Conservation (phyloP, 1,140 invertebrate species). For the Brachionus koreanus region DNA sequence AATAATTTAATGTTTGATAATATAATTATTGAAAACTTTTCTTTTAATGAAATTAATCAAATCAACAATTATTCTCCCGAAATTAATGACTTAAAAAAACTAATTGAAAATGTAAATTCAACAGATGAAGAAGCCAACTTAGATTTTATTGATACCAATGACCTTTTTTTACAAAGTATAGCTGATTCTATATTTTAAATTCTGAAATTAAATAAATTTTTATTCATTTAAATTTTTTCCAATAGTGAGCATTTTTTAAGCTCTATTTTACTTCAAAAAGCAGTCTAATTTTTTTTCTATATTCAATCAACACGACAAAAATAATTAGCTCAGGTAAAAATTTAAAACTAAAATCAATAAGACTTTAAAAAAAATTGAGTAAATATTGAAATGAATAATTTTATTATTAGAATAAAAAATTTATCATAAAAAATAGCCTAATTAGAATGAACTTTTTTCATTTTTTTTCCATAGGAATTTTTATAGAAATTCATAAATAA, state of each 20-base stretch:
- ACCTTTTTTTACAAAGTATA: neutral
- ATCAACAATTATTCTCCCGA: neutral
- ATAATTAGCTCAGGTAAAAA: too few species aligned
- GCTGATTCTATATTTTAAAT: neutral
- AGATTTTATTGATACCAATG: neutral
- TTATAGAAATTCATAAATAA: constrained; percentile 26
- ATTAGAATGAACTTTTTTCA: neutral
- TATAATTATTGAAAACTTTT: too few species aligned
- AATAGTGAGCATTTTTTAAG: too few species aligned
- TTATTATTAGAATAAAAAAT: neutral
- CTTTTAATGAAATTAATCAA: too few species aligned
- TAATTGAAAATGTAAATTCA: neutral
- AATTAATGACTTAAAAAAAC: neutral
- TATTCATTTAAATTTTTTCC: too few species aligned
- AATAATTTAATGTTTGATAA: neutral
- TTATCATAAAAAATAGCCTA: neutral
- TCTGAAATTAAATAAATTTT: too few species aligned
- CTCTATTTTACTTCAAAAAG: too few species aligned
- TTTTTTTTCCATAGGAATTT: neutral
- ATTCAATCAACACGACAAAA: too few species aligned
- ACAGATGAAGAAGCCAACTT: neutral
- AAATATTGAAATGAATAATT: neutral
- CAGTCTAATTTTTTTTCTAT: too few species aligned
- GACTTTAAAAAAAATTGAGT: neutral
- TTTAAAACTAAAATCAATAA: neutral